Evolutionary conservation across 1,140 invertebrate genomes (phyloP).

Genomic region (Apocrypta bakeri): DNA sequence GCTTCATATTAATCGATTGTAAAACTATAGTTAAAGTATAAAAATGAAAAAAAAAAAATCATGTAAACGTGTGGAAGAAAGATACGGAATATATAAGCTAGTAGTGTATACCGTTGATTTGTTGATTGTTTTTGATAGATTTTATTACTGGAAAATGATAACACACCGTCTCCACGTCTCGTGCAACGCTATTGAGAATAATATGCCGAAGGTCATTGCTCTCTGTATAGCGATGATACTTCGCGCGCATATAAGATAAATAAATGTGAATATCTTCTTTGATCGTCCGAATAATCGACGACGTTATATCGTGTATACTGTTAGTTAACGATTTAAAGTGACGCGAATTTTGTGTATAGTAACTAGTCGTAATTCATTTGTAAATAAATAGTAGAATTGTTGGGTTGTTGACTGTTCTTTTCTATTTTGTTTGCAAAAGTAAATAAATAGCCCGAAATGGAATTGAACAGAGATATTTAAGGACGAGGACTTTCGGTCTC

Average conservation of each 20-base stretch:
- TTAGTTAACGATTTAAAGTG: slow-evolving; percentile 30
- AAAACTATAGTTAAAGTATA: slow-evolving; percentile 44
- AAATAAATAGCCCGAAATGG: slow-evolving; percentile 16
- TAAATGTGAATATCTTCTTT: slow-evolving; percentile 14
- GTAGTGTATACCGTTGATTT: slow-evolving; percentile 71
- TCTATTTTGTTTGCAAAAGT: not conserved
- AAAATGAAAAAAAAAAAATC: slow-evolving; percentile 40
- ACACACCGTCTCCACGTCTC: slow-evolving; percentile 68
- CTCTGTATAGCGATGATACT: not conserved
- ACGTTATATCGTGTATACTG: slow-evolving; percentile 9
- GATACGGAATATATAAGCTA: slow-evolving; percentile 54
- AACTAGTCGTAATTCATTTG: slow-evolving; percentile 43
- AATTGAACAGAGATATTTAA: slow-evolving; percentile 30
- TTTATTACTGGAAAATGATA: slow-evolving; percentile 64
- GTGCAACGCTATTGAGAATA: slow-evolving; percentile 54
- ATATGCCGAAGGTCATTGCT: not conserved
- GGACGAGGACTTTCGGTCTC: too few species aligned
- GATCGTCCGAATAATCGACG: not conserved
- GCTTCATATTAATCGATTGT: slow-evolving; percentile 42
- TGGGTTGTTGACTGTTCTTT: slow-evolving; percentile 19
- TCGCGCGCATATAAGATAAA: not conserved
- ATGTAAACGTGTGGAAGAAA: slow-evolving; percentile 42
- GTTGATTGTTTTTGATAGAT: slow-evolving; percentile 73
- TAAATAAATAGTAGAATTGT: slow-evolving; percentile 39
- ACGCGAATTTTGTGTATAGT: not conserved